Evolutionary conservation across 1,140 invertebrate species (phyloP).

Genomic region (Anoplolepis gracilipes): DNA sequence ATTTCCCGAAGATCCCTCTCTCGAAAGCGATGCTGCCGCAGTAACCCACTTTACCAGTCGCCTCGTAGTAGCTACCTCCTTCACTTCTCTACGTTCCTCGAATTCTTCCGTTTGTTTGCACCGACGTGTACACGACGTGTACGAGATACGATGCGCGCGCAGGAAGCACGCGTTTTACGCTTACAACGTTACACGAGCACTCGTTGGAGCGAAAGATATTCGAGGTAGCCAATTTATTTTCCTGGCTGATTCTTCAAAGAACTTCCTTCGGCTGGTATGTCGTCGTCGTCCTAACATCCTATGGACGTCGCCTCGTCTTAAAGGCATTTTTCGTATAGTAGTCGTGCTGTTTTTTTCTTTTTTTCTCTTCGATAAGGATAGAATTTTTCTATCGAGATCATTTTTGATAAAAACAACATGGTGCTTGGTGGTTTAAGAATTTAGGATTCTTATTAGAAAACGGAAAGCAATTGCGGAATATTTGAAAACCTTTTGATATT

Average conservation of each 20-base stretch:
- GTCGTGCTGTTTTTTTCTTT: not conserved
- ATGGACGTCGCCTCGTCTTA: not conserved
- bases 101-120: slow-evolving; percentile 59
- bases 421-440: not conserved
- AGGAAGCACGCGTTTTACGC: slow-evolving; percentile 37
- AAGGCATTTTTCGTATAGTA: not conserved
- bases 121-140: slow-evolving; percentile 40
- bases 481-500: not conserved
- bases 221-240: slow-evolving; percentile 62
- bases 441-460: slow-evolving; percentile 4
- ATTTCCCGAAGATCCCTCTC: slow-evolving; percentile 45
- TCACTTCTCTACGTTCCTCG: slow-evolving; percentile 34
- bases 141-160: slow-evolving; percentile 20
- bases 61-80: slow-evolving; percentile 2
- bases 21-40: slow-evolving; percentile 23
- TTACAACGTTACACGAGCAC: slow-evolving; percentile 37
- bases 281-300: slow-evolving; percentile 32
- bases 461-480: not conserved
- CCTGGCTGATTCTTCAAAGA: slow-evolving; percentile 48
- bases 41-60: slow-evolving; percentile 47
- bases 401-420: slow-evolving; percentile 16
- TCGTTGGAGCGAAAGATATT: slow-evolving; percentile 59
- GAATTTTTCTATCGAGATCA: slow-evolving; percentile 15
- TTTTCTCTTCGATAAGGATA: not conserved
- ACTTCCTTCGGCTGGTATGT: slow-evolving; percentile 27